Conservation (phyloP, 2,113 vertebrate species). For the Odontesthes bonariensis region DNA sequence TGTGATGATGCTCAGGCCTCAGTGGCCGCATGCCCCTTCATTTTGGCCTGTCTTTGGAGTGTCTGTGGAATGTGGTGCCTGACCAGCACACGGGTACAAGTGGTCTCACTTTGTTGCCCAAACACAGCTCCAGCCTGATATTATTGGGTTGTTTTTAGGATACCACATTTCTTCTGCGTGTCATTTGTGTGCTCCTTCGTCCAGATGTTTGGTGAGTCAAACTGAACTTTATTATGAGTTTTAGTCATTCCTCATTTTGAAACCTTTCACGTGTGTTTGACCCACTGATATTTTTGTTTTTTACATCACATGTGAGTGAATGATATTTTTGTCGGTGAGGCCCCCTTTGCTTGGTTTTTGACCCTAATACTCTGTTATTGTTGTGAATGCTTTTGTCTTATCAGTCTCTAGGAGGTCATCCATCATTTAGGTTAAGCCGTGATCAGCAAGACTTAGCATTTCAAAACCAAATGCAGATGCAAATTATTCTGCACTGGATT, state of each 20-base stretch:
- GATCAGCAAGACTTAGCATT: slow-evolving; percentile 65
- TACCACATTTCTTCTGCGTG: slow-evolving; percentile 11
- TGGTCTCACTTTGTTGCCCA: slow-evolving; percentile 24
- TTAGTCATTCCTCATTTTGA: slow-evolving; percentile 8
- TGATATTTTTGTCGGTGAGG: slow-evolving; percentile 26
- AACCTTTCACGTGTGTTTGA: slow-evolving; percentile 13
- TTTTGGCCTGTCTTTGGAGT: slow-evolving; percentile 74
- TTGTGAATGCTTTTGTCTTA: slow-evolving; percentile 48
- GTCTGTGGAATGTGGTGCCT: slow-evolving; percentile 71
- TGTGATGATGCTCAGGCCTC: slow-evolving; percentile 39
- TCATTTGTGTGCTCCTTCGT: slow-evolving; percentile 34
- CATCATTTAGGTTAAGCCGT: slow-evolving; percentile 73
- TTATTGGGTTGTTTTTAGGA: slow-evolving; percentile 19
- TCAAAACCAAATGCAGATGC: slow-evolving; percentile 24
- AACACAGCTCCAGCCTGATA: slow-evolving; percentile 23
- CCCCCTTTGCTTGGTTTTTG: slow-evolving; percentile 40
- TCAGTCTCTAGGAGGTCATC: slow-evolving; percentile 50
- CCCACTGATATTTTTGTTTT: slow-evolving; percentile 13
- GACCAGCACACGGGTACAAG: slow-evolving; percentile 61
- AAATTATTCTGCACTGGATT: slow-evolving; percentile 53
- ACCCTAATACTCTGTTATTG: slow-evolving; percentile 71
- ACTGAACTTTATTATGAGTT: slow-evolving; percentile 19
- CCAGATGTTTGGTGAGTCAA: slow-evolving; percentile 77
- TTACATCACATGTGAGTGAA: slow-evolving; percentile 1
- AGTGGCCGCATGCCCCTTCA: slow-evolving; percentile 48